Conservation (phyloP, 2,888 invertebrate species). For the Parnassius glacialis region DNA sequence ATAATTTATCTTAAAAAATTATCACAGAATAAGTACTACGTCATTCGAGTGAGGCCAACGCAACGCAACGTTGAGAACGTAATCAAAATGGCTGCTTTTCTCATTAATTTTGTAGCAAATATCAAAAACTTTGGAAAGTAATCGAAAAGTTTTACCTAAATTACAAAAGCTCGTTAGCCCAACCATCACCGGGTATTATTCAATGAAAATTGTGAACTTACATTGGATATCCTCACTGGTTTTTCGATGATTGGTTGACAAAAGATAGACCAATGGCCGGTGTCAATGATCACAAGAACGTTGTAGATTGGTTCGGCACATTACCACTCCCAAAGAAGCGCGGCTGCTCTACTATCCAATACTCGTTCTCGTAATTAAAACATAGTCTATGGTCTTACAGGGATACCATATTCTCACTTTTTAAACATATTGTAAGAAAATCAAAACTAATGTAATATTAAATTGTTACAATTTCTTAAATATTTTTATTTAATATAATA, state of each 20-base stretch:
- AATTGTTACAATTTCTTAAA: neutral
- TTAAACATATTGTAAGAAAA: slow-evolving; percentile 26
- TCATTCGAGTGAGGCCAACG: slow-evolving; percentile 59
- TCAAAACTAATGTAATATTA: neutral
- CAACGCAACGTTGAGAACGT: slow-evolving; percentile 55
- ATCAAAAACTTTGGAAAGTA: slow-evolving; percentile 35
- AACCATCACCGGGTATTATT: slow-evolving; percentile 55
- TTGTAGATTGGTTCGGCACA: slow-evolving; percentile 84
- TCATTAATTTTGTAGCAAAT: slow-evolving; percentile 53
- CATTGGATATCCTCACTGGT: slow-evolving; percentile 82
- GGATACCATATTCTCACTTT: slow-evolving; percentile 31
- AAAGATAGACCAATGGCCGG: slow-evolving; percentile 92
- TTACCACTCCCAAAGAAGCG: slow-evolving; percentile 84
- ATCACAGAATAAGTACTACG: slow-evolving; percentile 53
- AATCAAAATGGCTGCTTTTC: slow-evolving; percentile 77
- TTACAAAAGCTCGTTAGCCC: slow-evolving; percentile 40
- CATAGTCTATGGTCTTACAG: slow-evolving; percentile 61
- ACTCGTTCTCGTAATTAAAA: slow-evolving; percentile 67
- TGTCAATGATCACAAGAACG: slow-evolving; percentile 87
- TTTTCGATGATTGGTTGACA: slow-evolving; percentile 94
- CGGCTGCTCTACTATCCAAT: slow-evolving; percentile 65
- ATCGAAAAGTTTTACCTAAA: slow-evolving; percentile 40
- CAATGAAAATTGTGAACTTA: slow-evolving; percentile 73
- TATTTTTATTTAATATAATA: no score
- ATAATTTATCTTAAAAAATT: slow-evolving; percentile 24